Evolutionary conservation across 2,113 vertebrate genomes (phyloP).

Genomic region (Hirundichthys speculiger): DNA sequence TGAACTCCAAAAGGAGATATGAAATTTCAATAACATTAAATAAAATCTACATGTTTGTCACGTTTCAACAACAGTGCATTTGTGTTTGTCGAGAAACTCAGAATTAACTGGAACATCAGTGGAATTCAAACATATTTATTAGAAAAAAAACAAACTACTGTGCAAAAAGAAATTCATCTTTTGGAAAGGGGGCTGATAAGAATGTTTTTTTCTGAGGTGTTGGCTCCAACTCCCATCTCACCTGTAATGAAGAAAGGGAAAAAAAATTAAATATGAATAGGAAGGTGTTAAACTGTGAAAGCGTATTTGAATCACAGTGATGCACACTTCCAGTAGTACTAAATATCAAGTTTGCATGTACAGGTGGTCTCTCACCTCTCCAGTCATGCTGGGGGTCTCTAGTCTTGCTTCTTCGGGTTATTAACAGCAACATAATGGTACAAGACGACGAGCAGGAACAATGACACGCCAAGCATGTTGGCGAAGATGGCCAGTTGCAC

Average conservation of each 20-base stretch:
- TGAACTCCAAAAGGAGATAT: no score
- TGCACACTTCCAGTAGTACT: neutral
- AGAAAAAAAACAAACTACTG: slow-evolving; percentile 57
- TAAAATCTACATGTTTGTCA: neutral
- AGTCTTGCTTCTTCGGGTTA: slow-evolving; percentile 96
- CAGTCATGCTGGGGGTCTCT: slow-evolving; percentile 14
- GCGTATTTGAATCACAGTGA: neutral
- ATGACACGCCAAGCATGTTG: slow-evolving; percentile 97
- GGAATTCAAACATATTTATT: slow-evolving; percentile 61
- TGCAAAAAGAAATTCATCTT: slow-evolving; percentile 56
- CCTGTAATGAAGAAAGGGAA: neutral
- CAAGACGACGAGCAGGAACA: slow-evolving; percentile 94
- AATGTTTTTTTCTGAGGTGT: slow-evolving; percentile 52
- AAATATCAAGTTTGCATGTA: neutral
- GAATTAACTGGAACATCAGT: neutral
- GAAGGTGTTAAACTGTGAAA: no score
- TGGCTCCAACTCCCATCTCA: slow-evolving; percentile 31
- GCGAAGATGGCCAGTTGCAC: slow-evolving; percentile 97
- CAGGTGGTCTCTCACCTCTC: slow-evolving; percentile 27
- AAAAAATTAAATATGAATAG: neutral
- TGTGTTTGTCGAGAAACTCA: neutral
- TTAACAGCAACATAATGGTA: slow-evolving; percentile 98
- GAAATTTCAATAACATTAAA: neutral
- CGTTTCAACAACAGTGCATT: neutral
- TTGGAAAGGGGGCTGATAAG: slow-evolving; percentile 15